phyloP scores from a whole-genome alignment of 1,140 invertebrate species.

The Macrobrachium nipponense region DNA sequence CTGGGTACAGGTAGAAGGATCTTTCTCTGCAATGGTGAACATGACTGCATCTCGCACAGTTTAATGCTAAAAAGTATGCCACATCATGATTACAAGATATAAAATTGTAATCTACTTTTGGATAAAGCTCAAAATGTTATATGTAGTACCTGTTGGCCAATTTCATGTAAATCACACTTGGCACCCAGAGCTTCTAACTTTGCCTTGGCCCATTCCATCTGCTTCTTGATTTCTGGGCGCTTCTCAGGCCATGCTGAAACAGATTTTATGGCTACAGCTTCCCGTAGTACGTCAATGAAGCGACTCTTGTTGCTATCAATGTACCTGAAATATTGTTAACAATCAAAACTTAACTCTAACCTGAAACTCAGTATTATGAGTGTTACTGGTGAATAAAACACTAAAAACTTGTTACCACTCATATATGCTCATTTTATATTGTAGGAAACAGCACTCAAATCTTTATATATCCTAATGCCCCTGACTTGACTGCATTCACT shows the following conservation, averaged over 20 bases:
- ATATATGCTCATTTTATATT: too few species aligned
- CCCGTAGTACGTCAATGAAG: slow-evolving; percentile 84
- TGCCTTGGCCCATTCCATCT: slow-evolving; percentile 84
- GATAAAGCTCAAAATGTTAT: background rate
- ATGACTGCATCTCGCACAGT: too few species aligned
- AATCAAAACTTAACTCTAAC: background rate
- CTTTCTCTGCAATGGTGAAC: too few species aligned
- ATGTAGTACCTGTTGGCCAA: slow-evolving; percentile 81
- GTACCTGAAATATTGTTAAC: slow-evolving; percentile 72
- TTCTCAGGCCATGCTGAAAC: slow-evolving; percentile 92
- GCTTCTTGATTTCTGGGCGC: slow-evolving; percentile 78
- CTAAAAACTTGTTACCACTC: background rate
- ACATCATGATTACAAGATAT: background rate
- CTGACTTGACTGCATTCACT: too few species aligned
- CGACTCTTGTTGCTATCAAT: slow-evolving; percentile 82
- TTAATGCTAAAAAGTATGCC: background rate
- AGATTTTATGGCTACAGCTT: slow-evolving; percentile 93
- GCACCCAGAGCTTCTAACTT: slow-evolving; percentile 83
- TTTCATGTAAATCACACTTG: slow-evolving; percentile 80
- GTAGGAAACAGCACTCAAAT: too few species aligned
- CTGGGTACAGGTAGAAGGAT: too few species aligned
- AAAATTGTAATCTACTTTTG: background rate
- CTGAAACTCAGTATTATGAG: background rate
- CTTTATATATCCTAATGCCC: too few species aligned
- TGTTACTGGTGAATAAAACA: background rate